These are phyloP conservation scores for Melanitta fusca DNA, from an alignment of 2,797 vertebrate genomes.

Conservation along the genomic window DNA sequence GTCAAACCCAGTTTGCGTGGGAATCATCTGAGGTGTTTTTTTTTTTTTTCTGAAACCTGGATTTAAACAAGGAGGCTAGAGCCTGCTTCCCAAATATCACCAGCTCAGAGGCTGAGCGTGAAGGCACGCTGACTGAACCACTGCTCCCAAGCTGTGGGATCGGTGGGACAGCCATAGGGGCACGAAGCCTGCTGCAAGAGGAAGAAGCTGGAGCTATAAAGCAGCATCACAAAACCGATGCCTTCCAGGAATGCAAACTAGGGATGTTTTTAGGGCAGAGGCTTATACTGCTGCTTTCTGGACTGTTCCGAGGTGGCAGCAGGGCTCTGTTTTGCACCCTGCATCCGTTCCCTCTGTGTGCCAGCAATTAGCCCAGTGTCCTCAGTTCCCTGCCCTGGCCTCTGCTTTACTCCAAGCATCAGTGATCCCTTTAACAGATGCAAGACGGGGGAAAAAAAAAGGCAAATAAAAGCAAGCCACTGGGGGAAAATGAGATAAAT, in stretches of 20 bases:
- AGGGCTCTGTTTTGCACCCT: fast-evolving
- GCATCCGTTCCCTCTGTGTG: fast-evolving
- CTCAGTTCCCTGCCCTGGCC: not conserved
- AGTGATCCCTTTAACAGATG: not conserved
- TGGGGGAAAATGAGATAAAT: not conserved
- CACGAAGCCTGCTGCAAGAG: fast-evolving
- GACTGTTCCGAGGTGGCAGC: not conserved
- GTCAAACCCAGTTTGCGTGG: not conserved
- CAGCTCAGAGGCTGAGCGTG: not conserved
- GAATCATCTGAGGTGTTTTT: not conserved
- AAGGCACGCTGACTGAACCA: not conserved
- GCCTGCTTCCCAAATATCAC: not conserved
- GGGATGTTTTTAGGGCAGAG: not conserved
- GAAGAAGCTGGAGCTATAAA: not conserved
- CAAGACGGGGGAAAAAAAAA: not conserved
- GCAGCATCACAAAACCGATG: not conserved
- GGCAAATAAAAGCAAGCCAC: not conserved
- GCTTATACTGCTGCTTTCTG: not conserved
- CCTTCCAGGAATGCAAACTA: not conserved
- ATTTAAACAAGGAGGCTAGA: not conserved
- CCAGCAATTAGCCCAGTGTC: not conserved
- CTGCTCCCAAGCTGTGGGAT: not conserved
- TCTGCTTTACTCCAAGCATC: not conserved
- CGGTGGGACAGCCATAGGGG: not conserved
- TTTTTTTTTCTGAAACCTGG: not conserved